Conservation (phyloP, 1,140 invertebrate species). For the Brachionus asplanchnoidis region DNA sequence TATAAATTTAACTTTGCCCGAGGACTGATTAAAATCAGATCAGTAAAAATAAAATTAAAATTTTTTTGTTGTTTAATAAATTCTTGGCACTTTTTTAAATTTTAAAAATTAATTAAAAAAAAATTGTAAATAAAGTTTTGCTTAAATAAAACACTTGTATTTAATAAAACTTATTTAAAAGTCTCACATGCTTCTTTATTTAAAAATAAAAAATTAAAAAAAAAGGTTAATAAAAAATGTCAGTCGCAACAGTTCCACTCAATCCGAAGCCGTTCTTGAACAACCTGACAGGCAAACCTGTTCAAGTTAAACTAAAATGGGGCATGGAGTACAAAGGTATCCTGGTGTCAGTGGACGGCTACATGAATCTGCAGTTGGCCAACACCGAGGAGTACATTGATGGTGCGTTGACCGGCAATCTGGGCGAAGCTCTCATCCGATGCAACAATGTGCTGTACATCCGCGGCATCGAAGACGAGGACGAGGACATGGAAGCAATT, state of each 20-base stretch:
- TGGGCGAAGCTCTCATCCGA: conserved; percentile 90
- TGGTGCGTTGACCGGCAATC: conserved; percentile 78
- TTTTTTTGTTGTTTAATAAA: too few relatives aligned
- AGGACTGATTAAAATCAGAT: background rate
- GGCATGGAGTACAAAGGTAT: conserved; percentile 98
- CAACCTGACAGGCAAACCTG: conserved; percentile 90
- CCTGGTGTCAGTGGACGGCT: conserved; percentile 92
- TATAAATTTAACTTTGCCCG: too few relatives aligned
- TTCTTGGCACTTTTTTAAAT: too few relatives aligned
- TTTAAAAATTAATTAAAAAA: background rate
- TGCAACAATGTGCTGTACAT: conserved; percentile 99
- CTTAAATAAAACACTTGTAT: background rate
- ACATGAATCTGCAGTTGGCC: conserved; percentile 93
- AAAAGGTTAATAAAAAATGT: conserved; percentile 21
- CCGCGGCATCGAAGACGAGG: conserved; percentile 85
- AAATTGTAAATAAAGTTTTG: background rate
- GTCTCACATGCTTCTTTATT: background rate
- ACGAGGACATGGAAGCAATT: conserved; percentile 39
- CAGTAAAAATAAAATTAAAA: too few relatives aligned
- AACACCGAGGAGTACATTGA: conserved; percentile 98
- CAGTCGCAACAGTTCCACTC: conserved; percentile 68
- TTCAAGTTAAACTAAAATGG: conserved; percentile 98
- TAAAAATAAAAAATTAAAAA: background rate
- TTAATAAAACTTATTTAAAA: background rate
- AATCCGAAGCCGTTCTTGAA: conserved; percentile 99